Base-by-base conservation (phyloP, 2,888 invertebrate species). In the Idaea dimidiata region DNA sequence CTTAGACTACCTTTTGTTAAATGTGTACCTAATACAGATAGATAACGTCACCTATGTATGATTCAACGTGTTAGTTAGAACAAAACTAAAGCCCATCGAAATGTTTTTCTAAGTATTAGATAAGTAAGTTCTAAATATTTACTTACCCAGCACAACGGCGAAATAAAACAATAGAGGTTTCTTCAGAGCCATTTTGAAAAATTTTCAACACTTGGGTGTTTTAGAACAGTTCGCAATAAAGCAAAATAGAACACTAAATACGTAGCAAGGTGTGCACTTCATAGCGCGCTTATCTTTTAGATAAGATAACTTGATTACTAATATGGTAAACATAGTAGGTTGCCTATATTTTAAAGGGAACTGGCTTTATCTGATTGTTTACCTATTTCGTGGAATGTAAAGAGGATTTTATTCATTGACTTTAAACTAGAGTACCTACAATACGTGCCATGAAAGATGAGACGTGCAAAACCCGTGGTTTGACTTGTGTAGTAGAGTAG, bases 111-210 rank as follows among this genome's bases (percentile, higher is more conserved):
- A 43, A 10, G 8, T 43, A 43, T 14, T 43, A 14, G 10, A 14
- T 8, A 14, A 43, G 43, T 10, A 43, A 43, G 8, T 43, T 43
- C 0, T 43, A 10, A 8, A 43, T 3, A 10, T 43, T 43, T 58
- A 88, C 91, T 85, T 77, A 93, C 94, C 92, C 66, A 93, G 82
- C 72, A 93, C 78, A 62, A 93, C 84, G 55, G 93, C 89, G n/a
- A 94, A 82, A 74, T 93, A 94, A 76, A 93, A 93, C 79, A 87
- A 83, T 33, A 89, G 67, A 3, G 91, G 82, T 74, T 78, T 90
- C 67, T 75, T 86, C 69, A 84, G 82, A 58, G 83, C 84, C 93
- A 93, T 93, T 83, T 87, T 89, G 57, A 58, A 64, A 54, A 62
- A 71, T 72, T 77, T 68, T 59, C 66, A 64, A 69, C 67, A 72